Conservation (phyloP, 2,113 vertebrate species). For the Campylorhamphus procurvoides region DNA sequence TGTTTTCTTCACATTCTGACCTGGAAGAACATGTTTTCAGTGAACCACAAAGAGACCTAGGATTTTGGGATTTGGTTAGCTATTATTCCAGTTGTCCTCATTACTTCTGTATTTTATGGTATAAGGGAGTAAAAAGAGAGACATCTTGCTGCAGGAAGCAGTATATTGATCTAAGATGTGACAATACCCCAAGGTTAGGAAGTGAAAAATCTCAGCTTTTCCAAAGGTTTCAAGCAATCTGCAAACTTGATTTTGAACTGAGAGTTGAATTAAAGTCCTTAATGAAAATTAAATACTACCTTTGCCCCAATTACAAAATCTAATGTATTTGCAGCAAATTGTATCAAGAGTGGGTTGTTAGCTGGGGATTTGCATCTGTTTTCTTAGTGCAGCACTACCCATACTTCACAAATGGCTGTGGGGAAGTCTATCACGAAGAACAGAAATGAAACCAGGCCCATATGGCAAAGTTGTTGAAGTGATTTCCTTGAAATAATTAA, state of each 20-base stretch:
- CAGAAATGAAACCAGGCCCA: neutral
- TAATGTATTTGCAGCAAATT: neutral
- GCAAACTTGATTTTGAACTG: neutral
- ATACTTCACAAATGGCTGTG: neutral
- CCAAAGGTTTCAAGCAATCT: neutral
- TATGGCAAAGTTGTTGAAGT: neutral
- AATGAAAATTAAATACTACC: neutral
- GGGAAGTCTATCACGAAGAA: neutral
- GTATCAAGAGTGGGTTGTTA: neutral
- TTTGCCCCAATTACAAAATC: neutral
- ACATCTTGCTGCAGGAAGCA: neutral
- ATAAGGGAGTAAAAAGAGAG: neutral
- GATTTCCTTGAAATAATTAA: constrained; percentile 64
- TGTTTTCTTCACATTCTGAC: neutral
- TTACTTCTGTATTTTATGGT: neutral
- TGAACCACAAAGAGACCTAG: neutral
- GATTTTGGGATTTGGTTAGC: neutral
- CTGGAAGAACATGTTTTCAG: neutral
- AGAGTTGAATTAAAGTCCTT: neutral
- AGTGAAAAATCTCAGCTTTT: neutral
- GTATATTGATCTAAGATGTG: neutral
- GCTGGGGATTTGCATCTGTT: neutral
- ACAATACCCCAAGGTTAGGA: neutral
- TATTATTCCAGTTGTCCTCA: neutral
- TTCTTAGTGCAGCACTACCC: neutral